Percentiles rank a stretch among this genome's conserved stretches.
Conservation (phyloP, 2,888 invertebrate genomes). For the Cryptus armator region DNA sequence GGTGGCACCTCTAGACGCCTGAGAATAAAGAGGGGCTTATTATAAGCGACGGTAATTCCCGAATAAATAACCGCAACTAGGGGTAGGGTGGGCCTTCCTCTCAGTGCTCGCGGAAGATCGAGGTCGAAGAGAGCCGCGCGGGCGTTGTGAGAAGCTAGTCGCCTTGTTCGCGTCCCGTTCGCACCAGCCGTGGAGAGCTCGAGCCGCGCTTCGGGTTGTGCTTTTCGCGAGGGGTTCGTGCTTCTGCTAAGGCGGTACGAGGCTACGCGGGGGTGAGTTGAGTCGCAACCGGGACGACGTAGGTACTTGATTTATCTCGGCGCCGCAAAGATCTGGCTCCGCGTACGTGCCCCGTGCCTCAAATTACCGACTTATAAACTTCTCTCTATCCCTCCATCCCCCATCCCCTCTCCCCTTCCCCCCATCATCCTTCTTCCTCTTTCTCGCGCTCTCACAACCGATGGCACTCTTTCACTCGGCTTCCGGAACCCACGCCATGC, state of each 20-base stretch:
- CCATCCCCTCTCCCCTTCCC: slow-evolving; percentile 62
- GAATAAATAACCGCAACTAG: slow-evolving; percentile 83
- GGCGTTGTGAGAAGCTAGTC: slow-evolving; percentile 40
- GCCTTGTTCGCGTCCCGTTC: slow-evolving; percentile 39
- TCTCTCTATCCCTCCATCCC: slow-evolving; percentile 69
- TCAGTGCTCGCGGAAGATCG: slow-evolving; percentile 74
- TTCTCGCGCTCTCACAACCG: slow-evolving; percentile 39
- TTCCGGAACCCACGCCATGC: slow-evolving; percentile 30
- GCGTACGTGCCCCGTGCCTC: slow-evolving; percentile 84
- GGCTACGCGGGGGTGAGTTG: slow-evolving; percentile 58
- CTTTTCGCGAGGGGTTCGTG: slow-evolving; percentile 65
- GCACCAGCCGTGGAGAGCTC: slow-evolving; percentile 32
- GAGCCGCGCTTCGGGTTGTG: slow-evolving; percentile 28
- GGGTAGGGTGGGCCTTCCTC: slow-evolving; percentile 70
- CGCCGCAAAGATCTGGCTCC: slow-evolving; percentile 84
- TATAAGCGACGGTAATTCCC: slow-evolving; percentile 85
- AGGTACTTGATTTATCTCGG: slow-evolving; percentile 84
- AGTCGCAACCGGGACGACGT: slow-evolving; percentile 73
- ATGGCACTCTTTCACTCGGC: slow-evolving; percentile 57
- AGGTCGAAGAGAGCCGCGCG: slow-evolving; percentile 70
- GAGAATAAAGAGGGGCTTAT: slow-evolving; percentile 85
- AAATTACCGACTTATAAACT: slow-evolving; percentile 85
- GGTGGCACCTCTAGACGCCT: slow-evolving; percentile 68
- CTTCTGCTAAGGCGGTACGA: slow-evolving; percentile 63
- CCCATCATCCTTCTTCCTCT: slow-evolving; percentile 69